Evolutionary conservation across 2,113 vertebrate species (phyloP), one percentile per base, ranked within the genome.

Genomic region (Coreoperca whiteheadi): DNA sequence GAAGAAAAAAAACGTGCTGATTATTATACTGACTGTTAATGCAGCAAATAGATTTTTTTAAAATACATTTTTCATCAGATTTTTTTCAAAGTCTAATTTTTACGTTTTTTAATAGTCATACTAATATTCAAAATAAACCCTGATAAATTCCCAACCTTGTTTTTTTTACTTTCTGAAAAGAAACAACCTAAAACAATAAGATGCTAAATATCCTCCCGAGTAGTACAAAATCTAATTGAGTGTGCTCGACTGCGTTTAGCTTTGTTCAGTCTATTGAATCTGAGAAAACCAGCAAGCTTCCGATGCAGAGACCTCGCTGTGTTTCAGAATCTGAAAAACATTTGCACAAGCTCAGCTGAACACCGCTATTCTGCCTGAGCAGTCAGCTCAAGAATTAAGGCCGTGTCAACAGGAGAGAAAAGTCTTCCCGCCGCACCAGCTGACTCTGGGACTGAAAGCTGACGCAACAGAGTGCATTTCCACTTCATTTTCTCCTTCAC

Each of bases 331-430:
- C 48, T 59, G 14, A 54, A 69, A 60, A 65, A 21, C 6, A 86
- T 84, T 86, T 88, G 53, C 75, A 61, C 14, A 57, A 80, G 63
- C 79, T 82, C 25, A 77, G 21, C 51, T 48, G 15, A 81, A 71
- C 70, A 81, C 60, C 10, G 51, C 74, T 67, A 4, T 1, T 77
- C 57, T 70, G 57, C 61, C 78, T 50, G 67, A 61, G 72, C 63
- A 77, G 63, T 54, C 64, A 68, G 65, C 59, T 67, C 69, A 84
- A 71, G 78, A 67, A 72, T 79, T 28, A 82, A 77, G 67, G 46
- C 37, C 4, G 0, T 48, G n/a, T 87, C 61, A 68, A 68, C 59
- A 54, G 72, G 48, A 56, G 78, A 80, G 48, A 69, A 59, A 63
- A 72, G 81, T 81, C 71, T 56, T 74, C 46, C 74, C 64, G 51